Conservation (phyloP, 2,888 invertebrate species). For the Siphonodentalium dalli region DNA sequence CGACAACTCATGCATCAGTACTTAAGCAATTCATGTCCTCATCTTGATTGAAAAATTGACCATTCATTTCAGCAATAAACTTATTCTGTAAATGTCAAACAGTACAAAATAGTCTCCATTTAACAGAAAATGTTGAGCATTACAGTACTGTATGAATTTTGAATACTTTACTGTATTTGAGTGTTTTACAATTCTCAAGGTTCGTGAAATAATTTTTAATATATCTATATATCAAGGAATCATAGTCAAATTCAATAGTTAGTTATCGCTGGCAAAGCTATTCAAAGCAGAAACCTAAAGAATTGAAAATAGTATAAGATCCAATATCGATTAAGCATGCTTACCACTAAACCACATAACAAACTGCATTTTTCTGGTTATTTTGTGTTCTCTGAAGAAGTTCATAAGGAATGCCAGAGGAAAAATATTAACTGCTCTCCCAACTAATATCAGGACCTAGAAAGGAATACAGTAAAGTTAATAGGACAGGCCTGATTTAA, state of each 20-base stretch:
- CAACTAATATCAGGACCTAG: slow-evolving; percentile 82
- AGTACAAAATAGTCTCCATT: no score
- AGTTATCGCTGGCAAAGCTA: not conserved
- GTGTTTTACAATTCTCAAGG: no score
- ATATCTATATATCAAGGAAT: not conserved
- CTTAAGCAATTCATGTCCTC: no score
- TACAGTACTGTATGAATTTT: no score
- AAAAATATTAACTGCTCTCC: slow-evolving; percentile 95
- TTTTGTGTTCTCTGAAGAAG: slow-evolving; percentile 95
- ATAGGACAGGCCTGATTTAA: no score
- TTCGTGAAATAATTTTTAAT: not conserved
- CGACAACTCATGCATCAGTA: no score
- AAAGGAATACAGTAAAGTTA: slow-evolving; percentile 14
- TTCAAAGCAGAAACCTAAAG: not conserved
- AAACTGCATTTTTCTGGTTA: slow-evolving; percentile 97
- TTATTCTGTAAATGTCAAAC: no score
- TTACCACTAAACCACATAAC: slow-evolving; percentile 98
- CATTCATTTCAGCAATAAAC: no score
- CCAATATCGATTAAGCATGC: slow-evolving; percentile 46
- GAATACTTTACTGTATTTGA: no score
- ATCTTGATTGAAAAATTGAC: no score
- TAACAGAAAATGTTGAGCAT: no score
- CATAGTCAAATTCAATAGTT: not conserved
- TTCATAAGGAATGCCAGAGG: slow-evolving; percentile 92
- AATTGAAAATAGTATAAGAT: no score